A percentile compares a stretch with the other conserved stretches of the same genome.
Evolutionary conservation across 2,113 vertebrate species (phyloP).

Genomic region (Megaceryle maxima): DNA sequence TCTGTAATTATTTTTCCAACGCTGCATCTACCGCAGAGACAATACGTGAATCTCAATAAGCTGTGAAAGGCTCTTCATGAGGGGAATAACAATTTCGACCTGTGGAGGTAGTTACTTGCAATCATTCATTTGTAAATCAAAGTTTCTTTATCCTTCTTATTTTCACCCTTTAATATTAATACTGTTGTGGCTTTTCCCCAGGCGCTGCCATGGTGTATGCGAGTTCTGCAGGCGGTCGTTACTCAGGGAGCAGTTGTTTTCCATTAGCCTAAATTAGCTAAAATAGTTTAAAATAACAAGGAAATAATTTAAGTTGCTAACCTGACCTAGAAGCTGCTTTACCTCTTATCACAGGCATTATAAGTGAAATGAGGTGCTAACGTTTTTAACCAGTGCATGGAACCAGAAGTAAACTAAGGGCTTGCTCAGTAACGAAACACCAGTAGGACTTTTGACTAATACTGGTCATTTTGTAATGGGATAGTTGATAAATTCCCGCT

Average conservation of each 20-base stretch:
- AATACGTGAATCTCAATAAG: not conserved
- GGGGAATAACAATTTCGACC: not conserved
- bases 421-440: not conserved
- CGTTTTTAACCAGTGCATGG: not conserved
- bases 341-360: not conserved
- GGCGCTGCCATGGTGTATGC: accelerated
- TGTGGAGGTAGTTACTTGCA: not conserved
- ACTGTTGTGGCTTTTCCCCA: not conserved
- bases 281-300: not conserved
- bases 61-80: constrained; percentile 2
- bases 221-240: not conserved
- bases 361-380: not conserved
- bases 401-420: not conserved
- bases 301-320: not conserved
- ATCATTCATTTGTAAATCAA: not conserved
- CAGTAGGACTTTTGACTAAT: not conserved
- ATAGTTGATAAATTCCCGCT: not conserved
- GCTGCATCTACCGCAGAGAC: constrained; percentile 17
- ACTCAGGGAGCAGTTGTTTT: not conserved
- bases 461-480: not conserved
- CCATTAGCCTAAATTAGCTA: not conserved
- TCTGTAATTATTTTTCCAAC: constrained; percentile 52
- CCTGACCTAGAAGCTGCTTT: not conserved
- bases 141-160: not conserved
- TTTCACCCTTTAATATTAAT: not conserved